phyloP scores from a whole-genome alignment of 2,797 vertebrate species.

The Semotilus atromaculatus region DNA sequence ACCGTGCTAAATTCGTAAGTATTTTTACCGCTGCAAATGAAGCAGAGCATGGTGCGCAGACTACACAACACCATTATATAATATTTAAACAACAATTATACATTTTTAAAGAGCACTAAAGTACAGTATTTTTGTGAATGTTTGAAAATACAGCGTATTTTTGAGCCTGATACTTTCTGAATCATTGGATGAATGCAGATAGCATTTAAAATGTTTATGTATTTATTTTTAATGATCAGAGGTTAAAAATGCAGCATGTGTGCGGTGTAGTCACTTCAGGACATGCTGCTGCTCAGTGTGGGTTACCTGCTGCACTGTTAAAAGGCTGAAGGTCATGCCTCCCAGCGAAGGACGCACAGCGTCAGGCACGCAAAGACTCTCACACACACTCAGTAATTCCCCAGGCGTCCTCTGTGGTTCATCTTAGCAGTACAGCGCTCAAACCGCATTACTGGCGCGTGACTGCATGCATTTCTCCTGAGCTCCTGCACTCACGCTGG shows the following conservation, averaged over 20 bases:
- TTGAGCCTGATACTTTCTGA: background rate
- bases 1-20: background rate
- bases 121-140: background rate
- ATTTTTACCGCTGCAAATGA: background rate
- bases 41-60: background rate
- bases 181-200: background rate
- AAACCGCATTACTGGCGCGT: slow-evolving; percentile 49
- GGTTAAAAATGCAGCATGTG: background rate
- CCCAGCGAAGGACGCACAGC: slow-evolving; percentile 48
- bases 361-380: slow-evolving; percentile 21
- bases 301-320: slow-evolving; percentile 13
- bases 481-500: background rate
- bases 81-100: slow-evolving; percentile 18
- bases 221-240: background rate
- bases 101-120: background rate
- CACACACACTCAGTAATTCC: slow-evolving; percentile 27
- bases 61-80: slow-evolving; percentile 6
- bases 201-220: background rate
- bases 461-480: slow-evolving; percentile 30
- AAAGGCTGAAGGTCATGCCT: slow-evolving; percentile 49
- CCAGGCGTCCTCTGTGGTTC: slow-evolving; percentile 47
- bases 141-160: background rate
- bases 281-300: slow-evolving; percentile 13
- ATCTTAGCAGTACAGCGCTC: slow-evolving; percentile 48
- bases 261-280: background rate